Evolutionary conservation across 2,113 vertebrate species (phyloP).

Genomic region (Casuarius casuarius): DNA sequence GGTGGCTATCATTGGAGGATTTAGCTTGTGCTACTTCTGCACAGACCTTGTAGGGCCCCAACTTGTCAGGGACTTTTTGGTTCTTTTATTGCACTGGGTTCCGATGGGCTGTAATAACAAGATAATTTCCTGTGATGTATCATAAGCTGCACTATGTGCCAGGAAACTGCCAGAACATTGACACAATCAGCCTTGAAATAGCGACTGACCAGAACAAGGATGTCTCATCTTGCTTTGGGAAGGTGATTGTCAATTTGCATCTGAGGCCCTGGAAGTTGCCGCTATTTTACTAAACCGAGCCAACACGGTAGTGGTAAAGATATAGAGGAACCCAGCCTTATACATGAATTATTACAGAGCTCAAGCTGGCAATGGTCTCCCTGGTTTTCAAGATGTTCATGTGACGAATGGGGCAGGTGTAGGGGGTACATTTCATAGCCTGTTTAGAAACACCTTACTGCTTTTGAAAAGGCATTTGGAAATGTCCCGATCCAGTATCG

Average conservation of each 20-base stretch:
- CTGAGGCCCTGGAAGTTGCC: background rate
- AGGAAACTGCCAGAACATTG: fast-evolving
- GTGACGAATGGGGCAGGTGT: fast-evolving
- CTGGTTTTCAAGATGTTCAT: background rate
- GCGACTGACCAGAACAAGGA: background rate
- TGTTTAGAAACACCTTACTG: background rate
- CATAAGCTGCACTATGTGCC: background rate
- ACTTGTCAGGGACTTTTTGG: background rate
- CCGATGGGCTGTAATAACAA: background rate
- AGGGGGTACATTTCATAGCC: background rate
- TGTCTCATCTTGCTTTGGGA: background rate
- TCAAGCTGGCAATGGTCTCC: background rate
- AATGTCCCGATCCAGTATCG: no score
- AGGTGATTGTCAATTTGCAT: background rate
- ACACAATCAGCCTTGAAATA: background rate
- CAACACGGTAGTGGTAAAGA: background rate
- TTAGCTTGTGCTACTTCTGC: background rate
- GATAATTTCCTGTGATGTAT: background rate
- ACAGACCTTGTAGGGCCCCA: background rate
- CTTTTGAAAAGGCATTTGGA: background rate
- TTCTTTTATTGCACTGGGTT: background rate
- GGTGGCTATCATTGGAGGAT: background rate
- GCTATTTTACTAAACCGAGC: background rate
- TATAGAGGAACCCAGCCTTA: background rate
- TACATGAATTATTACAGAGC: background rate